Conservation (phyloP, 2,797 vertebrate genomes). For the Microctenopoma lineatum region DNA sequence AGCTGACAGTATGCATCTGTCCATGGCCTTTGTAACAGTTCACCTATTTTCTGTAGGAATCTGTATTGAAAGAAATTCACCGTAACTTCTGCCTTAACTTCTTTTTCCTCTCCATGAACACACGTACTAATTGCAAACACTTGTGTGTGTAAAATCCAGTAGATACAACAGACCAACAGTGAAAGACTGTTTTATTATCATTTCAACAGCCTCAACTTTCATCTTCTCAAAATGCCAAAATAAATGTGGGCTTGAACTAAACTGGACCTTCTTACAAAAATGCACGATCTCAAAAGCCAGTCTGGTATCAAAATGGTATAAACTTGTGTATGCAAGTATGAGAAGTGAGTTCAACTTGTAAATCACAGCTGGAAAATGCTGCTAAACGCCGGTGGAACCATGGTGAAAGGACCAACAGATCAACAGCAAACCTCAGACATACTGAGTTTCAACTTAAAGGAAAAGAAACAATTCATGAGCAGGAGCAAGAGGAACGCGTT, state of each 20-base stretch:
- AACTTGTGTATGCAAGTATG: slow-evolving; percentile 10
- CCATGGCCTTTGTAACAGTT: neutral
- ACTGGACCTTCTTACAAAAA: slow-evolving; percentile 7
- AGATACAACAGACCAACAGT: slow-evolving; percentile 1
- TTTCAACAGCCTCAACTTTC: slow-evolving; percentile 37
- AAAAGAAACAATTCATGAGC: slow-evolving; percentile 5
- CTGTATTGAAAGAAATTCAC: neutral
- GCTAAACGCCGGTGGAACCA: neutral
- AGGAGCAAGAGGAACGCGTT: neutral
- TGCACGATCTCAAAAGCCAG: neutral
- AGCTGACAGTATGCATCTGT: neutral
- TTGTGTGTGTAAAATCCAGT: too few species aligned
- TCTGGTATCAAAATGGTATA: slow-evolving; percentile 13
- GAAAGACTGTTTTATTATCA: slow-evolving; percentile 58
- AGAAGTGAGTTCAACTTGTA: slow-evolving; percentile 4
- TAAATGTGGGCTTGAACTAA: slow-evolving; percentile 42
- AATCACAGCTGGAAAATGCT: slow-evolving; percentile 1
- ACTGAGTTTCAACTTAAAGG: neutral
- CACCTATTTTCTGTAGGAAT: slow-evolving; percentile 35
- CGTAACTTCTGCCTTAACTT: slow-evolving; percentile 36
- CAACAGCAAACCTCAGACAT: slow-evolving; percentile 5
- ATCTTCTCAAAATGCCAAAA: slow-evolving; percentile 39
- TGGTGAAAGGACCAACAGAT: neutral
- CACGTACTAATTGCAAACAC: slow-evolving; percentile 1
- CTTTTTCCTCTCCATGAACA: too few species aligned